These are phyloP conservation scores for Idaea aversata DNA, from an alignment of 2,888 invertebrate genomes.

Conservation along the genomic window DNA sequence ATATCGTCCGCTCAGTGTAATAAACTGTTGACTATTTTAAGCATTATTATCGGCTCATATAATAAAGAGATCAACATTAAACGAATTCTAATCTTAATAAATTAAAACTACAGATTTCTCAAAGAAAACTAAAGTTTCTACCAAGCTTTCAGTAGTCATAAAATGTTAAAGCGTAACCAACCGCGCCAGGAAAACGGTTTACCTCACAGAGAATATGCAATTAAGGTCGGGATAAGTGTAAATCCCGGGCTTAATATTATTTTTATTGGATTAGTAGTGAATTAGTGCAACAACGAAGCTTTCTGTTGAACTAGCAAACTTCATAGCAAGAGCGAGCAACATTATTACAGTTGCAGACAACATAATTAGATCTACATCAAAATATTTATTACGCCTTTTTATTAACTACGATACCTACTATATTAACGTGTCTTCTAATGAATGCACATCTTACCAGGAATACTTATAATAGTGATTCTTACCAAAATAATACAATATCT, in stretches of 20 bases:
- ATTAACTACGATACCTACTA: no score
- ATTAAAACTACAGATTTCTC: background rate
- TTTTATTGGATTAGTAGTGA: conserved; percentile 16
- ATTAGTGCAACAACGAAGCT: conserved; percentile 6
- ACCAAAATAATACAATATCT: no score
- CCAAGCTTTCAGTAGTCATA: background rate
- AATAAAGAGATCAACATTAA: no score
- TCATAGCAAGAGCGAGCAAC: background rate
- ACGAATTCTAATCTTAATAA: background rate
- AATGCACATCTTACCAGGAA: no score
- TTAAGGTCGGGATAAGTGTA: conserved; percentile 19
- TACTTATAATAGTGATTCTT: no score
- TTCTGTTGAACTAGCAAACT: background rate
- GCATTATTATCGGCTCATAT: no score
- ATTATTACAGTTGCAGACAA: background rate
- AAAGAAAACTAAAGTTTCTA: background rate
- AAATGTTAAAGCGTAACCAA: background rate
- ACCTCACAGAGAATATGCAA: conserved; percentile 6
- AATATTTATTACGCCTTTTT: no score
- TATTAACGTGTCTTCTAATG: no score
- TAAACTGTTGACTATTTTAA: no score
- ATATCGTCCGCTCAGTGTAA: no score
- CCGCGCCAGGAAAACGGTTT: background rate
- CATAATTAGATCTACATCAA: background rate
- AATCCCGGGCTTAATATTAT: conserved; percentile 27